A percentile compares a stretch with the other conserved stretches of the same genome.
phyloP scores from a whole-genome alignment of 2,797 vertebrate species.

The Acipenser ruthenus region DNA sequence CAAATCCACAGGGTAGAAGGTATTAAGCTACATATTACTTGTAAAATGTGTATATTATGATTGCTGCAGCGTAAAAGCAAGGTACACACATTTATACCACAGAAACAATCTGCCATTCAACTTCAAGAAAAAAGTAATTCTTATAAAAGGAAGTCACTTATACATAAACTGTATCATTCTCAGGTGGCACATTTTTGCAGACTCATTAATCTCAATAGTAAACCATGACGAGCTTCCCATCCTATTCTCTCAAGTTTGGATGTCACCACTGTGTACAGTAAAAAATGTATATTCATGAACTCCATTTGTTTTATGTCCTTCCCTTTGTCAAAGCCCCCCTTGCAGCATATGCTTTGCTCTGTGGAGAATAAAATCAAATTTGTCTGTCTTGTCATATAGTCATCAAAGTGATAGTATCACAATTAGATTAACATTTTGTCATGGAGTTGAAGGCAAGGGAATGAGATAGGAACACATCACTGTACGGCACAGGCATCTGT shows the following conservation, averaged over 20 bases:
- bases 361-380: conserved; percentile 88
- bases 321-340: conserved; percentile 72
- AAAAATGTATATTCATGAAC: conserved; percentile 79
- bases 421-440: conserved; percentile 83
- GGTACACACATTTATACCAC: no score
- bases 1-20: no score
- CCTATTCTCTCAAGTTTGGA: conserved; percentile 66
- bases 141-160: conserved; percentile 59
- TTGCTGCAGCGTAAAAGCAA: no score
- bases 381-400: conserved; percentile 85
- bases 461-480: conserved; percentile 60
- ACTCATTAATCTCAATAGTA: conserved; percentile 73
- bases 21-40: no score
- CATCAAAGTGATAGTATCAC: conserved; percentile 83
- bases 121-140: conserved; percentile 64
- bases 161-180: conserved; percentile 64
- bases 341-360: conserved; percentile 76
- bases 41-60: no score
- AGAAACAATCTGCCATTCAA: conserved; percentile 49
- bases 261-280: conserved; percentile 73
- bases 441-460: conserved; percentile 66
- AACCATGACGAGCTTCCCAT: conserved; percentile 52
- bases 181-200: conserved; percentile 52
- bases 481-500: conserved; percentile 49
- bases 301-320: conserved; percentile 74